These are phyloP conservation scores for Hafferia zeledoni DNA, from an alignment of 2,797 vertebrate species.

Conservation along the genomic window DNA sequence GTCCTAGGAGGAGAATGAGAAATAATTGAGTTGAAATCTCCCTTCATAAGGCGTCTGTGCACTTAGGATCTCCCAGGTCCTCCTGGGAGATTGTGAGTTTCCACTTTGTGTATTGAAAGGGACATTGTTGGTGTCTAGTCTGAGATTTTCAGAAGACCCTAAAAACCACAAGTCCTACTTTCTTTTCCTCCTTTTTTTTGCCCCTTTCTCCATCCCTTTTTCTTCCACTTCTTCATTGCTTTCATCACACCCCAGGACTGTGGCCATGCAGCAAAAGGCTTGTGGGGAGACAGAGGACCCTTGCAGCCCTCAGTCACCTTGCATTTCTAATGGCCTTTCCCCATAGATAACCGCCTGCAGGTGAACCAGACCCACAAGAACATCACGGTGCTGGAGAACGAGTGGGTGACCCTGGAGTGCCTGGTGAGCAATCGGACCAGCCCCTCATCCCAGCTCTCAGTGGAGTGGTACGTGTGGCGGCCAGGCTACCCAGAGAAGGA, in stretches of 20 bases:
- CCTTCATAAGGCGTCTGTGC: neutral
- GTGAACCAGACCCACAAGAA: constrained; percentile 78
- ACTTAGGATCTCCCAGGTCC: neutral
- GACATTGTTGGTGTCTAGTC: neutral
- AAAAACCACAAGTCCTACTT: neutral
- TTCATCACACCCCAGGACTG: neutral
- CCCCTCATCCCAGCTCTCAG: constrained; percentile 68
- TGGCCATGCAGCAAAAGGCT: neutral
- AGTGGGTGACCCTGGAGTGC: constrained; percentile 78
- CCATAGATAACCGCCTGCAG: constrained; percentile 76
- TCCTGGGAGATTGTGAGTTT: neutral
- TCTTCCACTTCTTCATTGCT: neutral
- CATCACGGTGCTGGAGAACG: constrained; percentile 76
- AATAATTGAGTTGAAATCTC: neutral
- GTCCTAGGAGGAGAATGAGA: neutral
- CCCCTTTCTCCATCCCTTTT: neutral
- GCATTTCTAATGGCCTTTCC: neutral
- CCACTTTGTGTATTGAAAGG: neutral
- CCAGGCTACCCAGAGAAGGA: constrained; percentile 71
- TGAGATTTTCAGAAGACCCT: neutral
- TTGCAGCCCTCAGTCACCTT: neutral
- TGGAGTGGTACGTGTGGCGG: constrained; percentile 79
- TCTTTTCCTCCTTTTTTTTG: neutral
- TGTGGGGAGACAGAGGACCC: neutral
- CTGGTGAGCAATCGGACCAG: constrained; percentile 77